These are phyloP conservation scores for Sarcophaga bullata DNA, from an alignment of 1,140 invertebrate genomes.

Conservation along the genomic window DNA sequence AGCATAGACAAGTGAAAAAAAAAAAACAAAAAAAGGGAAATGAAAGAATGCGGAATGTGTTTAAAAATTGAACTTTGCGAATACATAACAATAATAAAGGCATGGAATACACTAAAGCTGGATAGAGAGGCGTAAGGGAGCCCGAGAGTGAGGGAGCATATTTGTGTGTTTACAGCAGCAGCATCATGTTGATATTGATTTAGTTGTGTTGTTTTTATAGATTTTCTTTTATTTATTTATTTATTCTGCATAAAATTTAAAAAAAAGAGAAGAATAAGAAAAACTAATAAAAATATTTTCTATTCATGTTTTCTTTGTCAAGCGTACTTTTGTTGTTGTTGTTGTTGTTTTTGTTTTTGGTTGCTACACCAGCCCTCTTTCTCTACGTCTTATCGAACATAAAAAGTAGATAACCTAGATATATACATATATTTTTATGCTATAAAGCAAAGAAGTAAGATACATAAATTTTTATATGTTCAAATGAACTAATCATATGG, in stretches of 20 bases:
- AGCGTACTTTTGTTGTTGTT: neutral
- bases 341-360: neutral
- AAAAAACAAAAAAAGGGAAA: too few species aligned
- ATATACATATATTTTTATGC: neutral
- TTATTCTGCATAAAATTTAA: neutral
- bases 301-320: constrained; percentile 1
- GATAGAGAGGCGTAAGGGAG: too few species aligned
- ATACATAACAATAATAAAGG: neutral
- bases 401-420: neutral
- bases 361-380: too few species aligned
- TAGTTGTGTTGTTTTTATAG: neutral
- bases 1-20: too few species aligned
- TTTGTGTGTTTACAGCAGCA: neutral
- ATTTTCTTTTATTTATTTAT: neutral
- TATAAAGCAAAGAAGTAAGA: too few species aligned
- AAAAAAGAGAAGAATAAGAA: neutral
- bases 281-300: constrained; percentile 16
- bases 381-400: too few species aligned
- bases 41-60: neutral
- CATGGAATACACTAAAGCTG: neutral
- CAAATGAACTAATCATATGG: too few species aligned
- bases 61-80: neutral
- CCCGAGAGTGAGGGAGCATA: neutral
- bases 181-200: neutral
- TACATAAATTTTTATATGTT: too few species aligned